Evolutionary conservation across 2,113 vertebrate genomes (phyloP).

Genomic region (Boleophthalmus pectinirostris): DNA sequence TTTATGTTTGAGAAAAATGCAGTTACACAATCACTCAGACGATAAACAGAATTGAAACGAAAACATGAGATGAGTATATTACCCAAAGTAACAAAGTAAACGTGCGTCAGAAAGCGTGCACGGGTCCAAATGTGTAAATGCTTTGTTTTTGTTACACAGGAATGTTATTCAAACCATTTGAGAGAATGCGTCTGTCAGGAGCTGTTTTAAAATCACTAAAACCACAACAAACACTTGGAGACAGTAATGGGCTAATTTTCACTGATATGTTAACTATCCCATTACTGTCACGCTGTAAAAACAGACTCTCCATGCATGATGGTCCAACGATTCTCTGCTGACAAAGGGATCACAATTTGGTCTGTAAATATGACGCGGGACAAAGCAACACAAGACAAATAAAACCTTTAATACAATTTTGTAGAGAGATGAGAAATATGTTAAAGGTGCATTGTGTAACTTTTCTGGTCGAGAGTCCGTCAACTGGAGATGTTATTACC

Average conservation of each 20-base stretch:
- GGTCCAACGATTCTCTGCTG: not conserved
- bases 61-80: too few relatives aligned
- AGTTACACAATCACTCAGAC: too few relatives aligned
- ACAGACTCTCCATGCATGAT: not conserved
- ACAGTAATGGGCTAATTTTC: not conserved
- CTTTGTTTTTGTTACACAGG: not conserved
- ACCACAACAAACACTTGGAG: constrained; percentile 3
- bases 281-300: not conserved
- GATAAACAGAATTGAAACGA: too few relatives aligned
- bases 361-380: not conserved
- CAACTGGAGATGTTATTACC: too few relatives aligned
- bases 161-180: constrained; percentile 4
- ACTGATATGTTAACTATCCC: not conserved
- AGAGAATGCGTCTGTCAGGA: constrained; percentile 1
- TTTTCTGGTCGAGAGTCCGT: too few relatives aligned
- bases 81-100: too few relatives aligned
- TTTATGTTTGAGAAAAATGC: too few relatives aligned
- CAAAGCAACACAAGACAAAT: not conserved
- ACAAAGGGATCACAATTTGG: too few relatives aligned
- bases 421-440: too few relatives aligned
- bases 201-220: not conserved
- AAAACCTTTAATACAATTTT: too few relatives aligned
- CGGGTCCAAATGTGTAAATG: not conserved
- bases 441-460: too few relatives aligned
- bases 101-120: not conserved